phyloP scores from a whole-genome alignment of 2,797 vertebrate species.

The Sebastes minor region DNA sequence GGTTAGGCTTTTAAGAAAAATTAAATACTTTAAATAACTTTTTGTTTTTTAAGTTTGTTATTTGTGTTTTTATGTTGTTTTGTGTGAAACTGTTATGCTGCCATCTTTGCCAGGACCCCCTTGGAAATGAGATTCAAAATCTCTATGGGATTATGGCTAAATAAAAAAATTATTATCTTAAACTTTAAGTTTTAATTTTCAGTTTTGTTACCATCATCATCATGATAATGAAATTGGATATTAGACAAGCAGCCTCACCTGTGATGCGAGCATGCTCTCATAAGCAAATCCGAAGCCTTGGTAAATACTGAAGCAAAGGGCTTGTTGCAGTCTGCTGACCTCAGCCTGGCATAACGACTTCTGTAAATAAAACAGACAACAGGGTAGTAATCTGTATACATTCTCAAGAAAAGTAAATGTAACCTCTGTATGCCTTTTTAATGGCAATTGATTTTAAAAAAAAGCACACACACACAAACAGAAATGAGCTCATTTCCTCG shows the following conservation, averaged over 20 bases:
- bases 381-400: not conserved
- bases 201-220: not conserved
- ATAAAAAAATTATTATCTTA: too few species aligned
- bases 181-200: not conserved
- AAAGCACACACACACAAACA: not conserved
- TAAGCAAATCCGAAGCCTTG: slow-evolving; percentile 81
- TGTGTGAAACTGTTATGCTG: too few species aligned
- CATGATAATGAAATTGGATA: not conserved
- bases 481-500: fast-evolving
- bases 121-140: too few species aligned
- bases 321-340: slow-evolving; percentile 77
- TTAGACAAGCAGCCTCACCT: slow-evolving; percentile 77
- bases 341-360: slow-evolving; percentile 33
- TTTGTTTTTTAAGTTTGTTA: too few species aligned
- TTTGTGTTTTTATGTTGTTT: too few species aligned
- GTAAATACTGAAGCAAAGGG: slow-evolving; percentile 84
- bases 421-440: not conserved
- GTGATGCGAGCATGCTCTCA: slow-evolving; percentile 82
- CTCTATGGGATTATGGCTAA: too few species aligned
- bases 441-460: too few species aligned
- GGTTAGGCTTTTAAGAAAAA: too few species aligned
- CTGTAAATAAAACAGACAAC: slow-evolving; percentile 5
- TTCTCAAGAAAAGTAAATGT: not conserved
- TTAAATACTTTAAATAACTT: too few species aligned
- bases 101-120: too few species aligned